phyloP scores from a whole-genome alignment of 2,113 vertebrate species.

The Irena cyanogastra region DNA sequence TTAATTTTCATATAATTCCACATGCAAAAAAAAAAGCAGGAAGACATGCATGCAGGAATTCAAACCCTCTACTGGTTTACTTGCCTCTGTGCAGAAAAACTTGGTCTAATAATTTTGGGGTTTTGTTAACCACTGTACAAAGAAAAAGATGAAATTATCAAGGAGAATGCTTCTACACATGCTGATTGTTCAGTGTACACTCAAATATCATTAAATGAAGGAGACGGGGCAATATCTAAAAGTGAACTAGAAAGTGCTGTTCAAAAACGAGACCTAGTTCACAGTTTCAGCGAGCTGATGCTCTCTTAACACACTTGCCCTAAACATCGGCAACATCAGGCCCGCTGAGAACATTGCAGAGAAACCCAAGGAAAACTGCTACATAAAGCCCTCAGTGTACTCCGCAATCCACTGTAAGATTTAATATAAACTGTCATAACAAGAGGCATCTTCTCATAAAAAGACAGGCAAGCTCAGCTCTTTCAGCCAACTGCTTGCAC shows the following conservation, averaged over 20 bases:
- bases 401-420: not conserved
- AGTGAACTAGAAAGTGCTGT: not conserved
- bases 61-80: not conserved
- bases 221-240: not conserved
- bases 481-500: not conserved
- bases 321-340: not conserved
- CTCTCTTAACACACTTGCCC: not conserved
- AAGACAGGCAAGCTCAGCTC: not conserved
- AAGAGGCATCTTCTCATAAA: not conserved
- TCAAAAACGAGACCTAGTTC: not conserved
- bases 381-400: not conserved
- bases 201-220: not conserved
- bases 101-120: not conserved
- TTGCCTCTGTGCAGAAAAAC: not conserved
- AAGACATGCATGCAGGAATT: not conserved
- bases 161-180: not conserved
- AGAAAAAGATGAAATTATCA: not conserved
- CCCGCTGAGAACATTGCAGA: not conserved
- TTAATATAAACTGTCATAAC: not conserved
- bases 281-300: not conserved
- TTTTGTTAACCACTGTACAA: not conserved
- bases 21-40: not conserved
- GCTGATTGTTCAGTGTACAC: not conserved
- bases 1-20: not conserved
- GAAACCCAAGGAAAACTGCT: not conserved